Percentiles rank a stretch among this genome's conserved stretches.
Conservation (phyloP, 2,797 vertebrate species). For the Sebastes hopkinsi region DNA sequence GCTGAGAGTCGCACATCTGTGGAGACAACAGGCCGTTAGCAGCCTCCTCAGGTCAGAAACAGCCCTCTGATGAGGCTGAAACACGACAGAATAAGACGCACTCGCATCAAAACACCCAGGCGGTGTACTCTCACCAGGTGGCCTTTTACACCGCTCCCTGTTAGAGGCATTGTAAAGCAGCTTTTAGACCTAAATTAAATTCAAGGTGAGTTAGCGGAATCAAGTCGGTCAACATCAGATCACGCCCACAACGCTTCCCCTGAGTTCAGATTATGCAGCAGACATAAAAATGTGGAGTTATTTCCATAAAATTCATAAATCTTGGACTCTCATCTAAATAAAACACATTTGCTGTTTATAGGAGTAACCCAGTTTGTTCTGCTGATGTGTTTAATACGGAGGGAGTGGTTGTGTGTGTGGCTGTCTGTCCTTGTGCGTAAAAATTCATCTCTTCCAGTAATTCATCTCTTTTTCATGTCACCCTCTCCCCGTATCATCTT, state of each 20-base stretch:
- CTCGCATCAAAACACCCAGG: slow-evolving; percentile 45
- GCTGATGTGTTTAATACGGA: slow-evolving; percentile 42
- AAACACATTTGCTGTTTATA: slow-evolving; percentile 33
- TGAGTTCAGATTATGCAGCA: slow-evolving; percentile 35
- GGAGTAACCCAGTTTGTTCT: slow-evolving; percentile 41
- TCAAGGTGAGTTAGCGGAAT: slow-evolving; percentile 40
- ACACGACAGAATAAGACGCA: slow-evolving; percentile 36
- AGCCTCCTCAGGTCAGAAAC: slow-evolving; percentile 58
- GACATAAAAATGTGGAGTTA: slow-evolving; percentile 38
- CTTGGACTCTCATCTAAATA: slow-evolving; percentile 50
- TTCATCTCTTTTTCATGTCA: slow-evolving; percentile 30
- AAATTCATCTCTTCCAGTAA: slow-evolving; percentile 17
- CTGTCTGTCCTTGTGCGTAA: slow-evolving; percentile 5
- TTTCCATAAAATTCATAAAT: slow-evolving; percentile 65
- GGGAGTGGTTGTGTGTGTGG: slow-evolving; percentile 10
- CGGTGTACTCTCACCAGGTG: slow-evolving; percentile 36
- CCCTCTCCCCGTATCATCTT: neutral
- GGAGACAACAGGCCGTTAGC: slow-evolving; percentile 58
- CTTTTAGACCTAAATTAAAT: slow-evolving; percentile 20
- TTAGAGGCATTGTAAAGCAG: slow-evolving; percentile 7
- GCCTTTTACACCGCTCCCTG: slow-evolving; percentile 25
- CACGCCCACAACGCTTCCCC: slow-evolving; percentile 2
- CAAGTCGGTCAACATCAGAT: slow-evolving; percentile 42
- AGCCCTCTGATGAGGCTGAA: slow-evolving; percentile 59
- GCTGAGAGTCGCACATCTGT: slow-evolving; percentile 50